phyloP scores from a whole-genome alignment of 2,113 vertebrate species.

The Chitala chitala region DNA sequence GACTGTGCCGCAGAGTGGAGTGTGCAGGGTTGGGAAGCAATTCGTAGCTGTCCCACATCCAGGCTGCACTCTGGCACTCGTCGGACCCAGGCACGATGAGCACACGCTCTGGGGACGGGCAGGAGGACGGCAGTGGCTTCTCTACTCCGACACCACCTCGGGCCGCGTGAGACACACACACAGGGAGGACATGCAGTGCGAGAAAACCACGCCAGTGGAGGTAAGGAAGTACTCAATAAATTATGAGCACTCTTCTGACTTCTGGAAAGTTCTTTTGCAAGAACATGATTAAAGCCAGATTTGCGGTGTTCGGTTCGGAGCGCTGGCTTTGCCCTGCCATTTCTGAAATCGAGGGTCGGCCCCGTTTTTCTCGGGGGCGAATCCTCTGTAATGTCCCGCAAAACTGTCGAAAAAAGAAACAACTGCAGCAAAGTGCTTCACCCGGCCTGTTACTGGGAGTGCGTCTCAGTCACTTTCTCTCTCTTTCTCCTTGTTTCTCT shows the following conservation, averaged over 20 bases:
- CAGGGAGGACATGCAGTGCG: conserved; percentile 44
- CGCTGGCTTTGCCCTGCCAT: neutral
- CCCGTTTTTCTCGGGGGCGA: neutral
- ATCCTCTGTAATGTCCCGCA: neutral
- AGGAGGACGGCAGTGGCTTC: conserved; percentile 30
- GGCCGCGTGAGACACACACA: conserved; percentile 13
- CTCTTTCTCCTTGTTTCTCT: neutral
- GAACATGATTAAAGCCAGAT: neutral
- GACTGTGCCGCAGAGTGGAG: conserved; percentile 58
- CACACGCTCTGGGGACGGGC: conserved; percentile 33
- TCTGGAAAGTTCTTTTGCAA: conserved; percentile 2
- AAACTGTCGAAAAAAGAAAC: conserved; percentile 24
- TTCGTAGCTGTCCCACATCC: conserved; percentile 59
- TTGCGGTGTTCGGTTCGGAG: neutral
- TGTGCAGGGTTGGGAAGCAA: conserved; percentile 62
- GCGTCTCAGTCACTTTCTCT: conserved; percentile 12
- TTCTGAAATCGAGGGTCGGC: neutral
- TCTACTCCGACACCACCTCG: conserved; percentile 16
- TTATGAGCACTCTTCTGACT: conserved; percentile 23
- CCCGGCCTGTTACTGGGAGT: neutral
- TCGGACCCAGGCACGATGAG: conserved; percentile 31
- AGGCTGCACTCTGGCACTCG: conserved; percentile 29
- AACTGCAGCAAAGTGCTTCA: conserved; percentile 31
- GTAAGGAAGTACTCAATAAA: conserved; percentile 49
- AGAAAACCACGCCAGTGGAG: conserved; percentile 49